Percentiles rank a stretch among this genome's conserved stretches.
Conservation (phyloP, 2,888 invertebrate genomes). For the Thysanoteuthis rhombus region DNA sequence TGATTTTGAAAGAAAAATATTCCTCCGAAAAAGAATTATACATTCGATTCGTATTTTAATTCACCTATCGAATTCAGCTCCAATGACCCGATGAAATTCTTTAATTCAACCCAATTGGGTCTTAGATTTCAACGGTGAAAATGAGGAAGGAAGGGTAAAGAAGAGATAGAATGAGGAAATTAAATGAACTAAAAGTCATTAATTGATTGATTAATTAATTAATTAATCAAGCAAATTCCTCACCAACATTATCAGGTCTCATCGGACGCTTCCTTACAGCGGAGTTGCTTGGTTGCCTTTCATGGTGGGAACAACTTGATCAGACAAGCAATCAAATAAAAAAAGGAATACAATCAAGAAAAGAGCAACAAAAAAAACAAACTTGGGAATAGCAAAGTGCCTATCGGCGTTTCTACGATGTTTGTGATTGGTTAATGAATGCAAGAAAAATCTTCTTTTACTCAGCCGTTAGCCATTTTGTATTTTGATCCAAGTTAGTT, state of each 20-base stretch:
- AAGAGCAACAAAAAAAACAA: background rate
- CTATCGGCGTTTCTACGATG: background rate
- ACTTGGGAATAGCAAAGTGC: background rate
- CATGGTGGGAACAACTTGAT: no score
- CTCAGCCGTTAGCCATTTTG: background rate
- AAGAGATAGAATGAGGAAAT: background rate
- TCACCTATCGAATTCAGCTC: background rate
- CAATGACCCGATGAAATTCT: background rate
- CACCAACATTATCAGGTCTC: background rate
- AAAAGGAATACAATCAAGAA: background rate
- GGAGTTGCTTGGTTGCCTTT: background rate
- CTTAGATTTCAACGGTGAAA: background rate
- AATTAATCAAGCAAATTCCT: background rate
- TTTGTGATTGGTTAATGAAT: background rate
- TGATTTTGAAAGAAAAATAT: background rate
- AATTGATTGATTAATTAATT: background rate
- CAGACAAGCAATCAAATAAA: background rate
- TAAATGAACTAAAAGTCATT: background rate
- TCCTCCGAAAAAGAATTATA: background rate
- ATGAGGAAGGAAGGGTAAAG: background rate
- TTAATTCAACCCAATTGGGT: background rate
- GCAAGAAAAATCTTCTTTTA: background rate
- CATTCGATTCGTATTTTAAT: background rate
- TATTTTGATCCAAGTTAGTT: background rate
- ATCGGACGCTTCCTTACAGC: background rate